These are phyloP conservation scores for Stenichneumon culpator DNA, from an alignment of 2,888 invertebrate genomes.

Conservation along the genomic window DNA sequence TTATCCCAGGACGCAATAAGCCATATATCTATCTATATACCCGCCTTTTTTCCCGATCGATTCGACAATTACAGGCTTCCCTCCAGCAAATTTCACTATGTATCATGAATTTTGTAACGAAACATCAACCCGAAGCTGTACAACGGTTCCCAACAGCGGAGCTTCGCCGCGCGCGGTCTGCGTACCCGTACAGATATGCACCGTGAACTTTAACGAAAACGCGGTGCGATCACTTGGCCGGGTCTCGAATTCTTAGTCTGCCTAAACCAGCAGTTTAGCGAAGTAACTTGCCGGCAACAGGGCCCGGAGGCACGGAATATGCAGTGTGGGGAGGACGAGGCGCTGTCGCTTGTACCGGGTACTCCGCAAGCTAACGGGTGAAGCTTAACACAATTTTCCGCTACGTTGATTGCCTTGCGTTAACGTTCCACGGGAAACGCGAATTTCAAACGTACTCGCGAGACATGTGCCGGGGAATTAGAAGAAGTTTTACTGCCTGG, in stretches of 20 bases:
- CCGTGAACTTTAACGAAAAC: not conserved
- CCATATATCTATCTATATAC: too few relatives aligned
- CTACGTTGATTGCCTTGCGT: slow-evolving; percentile 40
- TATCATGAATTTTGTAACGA: slow-evolving; percentile 4
- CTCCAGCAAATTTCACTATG: not conserved
- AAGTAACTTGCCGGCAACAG: slow-evolving; percentile 15
- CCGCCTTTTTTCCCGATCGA: not conserved
- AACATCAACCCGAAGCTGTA: not conserved
- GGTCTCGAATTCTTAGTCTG: slow-evolving; percentile 1
- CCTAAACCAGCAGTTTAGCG: slow-evolving; percentile 14
- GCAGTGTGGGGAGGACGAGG: not conserved
- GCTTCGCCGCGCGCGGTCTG: not conserved
- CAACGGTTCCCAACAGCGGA: not conserved
- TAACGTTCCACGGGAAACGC: slow-evolving; percentile 38
- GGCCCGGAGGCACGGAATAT: not conserved
- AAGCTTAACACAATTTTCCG: slow-evolving; percentile 35
- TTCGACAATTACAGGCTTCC: not conserved
- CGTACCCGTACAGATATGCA: not conserved
- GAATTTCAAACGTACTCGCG: slow-evolving; percentile 31
- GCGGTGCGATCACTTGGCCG: not conserved
- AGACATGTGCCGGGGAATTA: slow-evolving; percentile 19
- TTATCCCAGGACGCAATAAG: too few relatives aligned
- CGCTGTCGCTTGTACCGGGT: not conserved
- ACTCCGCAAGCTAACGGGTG: not conserved
- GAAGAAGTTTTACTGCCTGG: slow-evolving; percentile 8